Evolutionary conservation across 1,140 invertebrate genomes (phyloP).

Genomic region (Heliothis virescens): DNA sequence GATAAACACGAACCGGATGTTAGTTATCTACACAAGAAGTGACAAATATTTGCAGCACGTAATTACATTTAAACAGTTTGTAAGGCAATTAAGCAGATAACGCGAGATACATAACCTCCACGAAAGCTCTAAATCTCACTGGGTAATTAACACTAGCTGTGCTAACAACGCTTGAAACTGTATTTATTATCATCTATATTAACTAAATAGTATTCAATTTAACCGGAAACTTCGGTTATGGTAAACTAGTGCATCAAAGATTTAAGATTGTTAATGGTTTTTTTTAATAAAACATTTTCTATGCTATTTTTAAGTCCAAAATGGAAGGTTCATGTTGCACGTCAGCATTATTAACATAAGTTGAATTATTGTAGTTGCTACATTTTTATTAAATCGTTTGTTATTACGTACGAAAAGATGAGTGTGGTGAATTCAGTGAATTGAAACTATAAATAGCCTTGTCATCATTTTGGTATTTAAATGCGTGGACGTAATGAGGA

Average conservation of each 20-base stretch:
- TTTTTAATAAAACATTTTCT: background rate
- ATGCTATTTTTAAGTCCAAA: too few species aligned
- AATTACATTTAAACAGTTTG: constrained; percentile 44
- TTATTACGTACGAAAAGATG: too few species aligned
- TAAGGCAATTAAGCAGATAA: constrained; percentile 57
- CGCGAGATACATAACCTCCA: constrained; percentile 53
- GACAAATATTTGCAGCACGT: constrained; percentile 40
- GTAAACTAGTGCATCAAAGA: background rate
- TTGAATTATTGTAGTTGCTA: too few species aligned
- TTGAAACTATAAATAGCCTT: background rate
- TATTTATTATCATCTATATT: constrained; percentile 36
- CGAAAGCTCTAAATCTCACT: constrained; percentile 57
- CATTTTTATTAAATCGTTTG: too few species aligned
- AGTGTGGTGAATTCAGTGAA: too few species aligned
- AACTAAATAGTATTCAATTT: constrained; percentile 15
- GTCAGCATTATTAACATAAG: too few species aligned
- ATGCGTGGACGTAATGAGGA: background rate
- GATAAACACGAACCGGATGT: constrained; percentile 5
- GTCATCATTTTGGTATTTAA: background rate
- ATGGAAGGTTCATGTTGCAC: too few species aligned
- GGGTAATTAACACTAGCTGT: constrained; percentile 55
- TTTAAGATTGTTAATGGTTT: background rate
- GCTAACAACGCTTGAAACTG: constrained; percentile 36
- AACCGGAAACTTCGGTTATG: background rate
- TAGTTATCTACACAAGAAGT: background rate